A percentile compares a stretch with the other conserved stretches of the same genome.
Conservation (phyloP, 2,888 invertebrate species). For the Dryobotodes eremita region DNA sequence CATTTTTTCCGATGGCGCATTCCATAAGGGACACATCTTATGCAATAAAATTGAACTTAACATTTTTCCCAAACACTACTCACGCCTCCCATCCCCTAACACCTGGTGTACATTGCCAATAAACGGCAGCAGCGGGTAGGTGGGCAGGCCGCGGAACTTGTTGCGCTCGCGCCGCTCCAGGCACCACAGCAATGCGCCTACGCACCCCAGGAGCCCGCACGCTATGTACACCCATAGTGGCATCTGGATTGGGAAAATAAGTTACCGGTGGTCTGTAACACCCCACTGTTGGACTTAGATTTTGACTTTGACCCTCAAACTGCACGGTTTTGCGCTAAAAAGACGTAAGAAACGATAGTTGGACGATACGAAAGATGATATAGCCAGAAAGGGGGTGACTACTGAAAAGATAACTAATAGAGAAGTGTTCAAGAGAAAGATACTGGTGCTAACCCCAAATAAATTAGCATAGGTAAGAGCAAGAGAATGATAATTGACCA, state of each 20-base stretch:
- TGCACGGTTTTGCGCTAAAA: neutral
- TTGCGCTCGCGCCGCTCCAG: conserved; percentile 69
- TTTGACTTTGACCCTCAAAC: neutral
- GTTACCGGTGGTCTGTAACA: neutral
- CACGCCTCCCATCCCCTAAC: conserved; percentile 71
- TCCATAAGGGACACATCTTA: neutral
- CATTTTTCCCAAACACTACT: conserved; percentile 29
- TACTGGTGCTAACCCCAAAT: neutral
- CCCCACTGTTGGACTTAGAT: neutral
- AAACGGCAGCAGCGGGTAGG: conserved; percentile 74
- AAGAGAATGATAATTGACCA: neutral
- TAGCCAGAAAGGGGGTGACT: neutral
- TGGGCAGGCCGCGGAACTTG: conserved; percentile 71
- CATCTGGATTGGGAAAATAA: conserved; percentile 62
- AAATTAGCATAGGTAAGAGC: too few relatives aligned
- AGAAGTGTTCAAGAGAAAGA: neutral
- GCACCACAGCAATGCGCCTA: conserved; percentile 64
- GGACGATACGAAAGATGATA: neutral
- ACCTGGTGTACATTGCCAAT: conserved; percentile 76
- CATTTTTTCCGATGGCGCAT: neutral
- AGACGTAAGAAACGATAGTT: neutral
- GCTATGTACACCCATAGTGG: conserved; percentile 61
- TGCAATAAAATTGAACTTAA: too few relatives aligned
- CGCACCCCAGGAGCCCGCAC: conserved; percentile 48
- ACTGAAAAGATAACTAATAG: neutral